A percentile compares a stretch with the other conserved stretches of the same genome.
Conservation (phyloP, 2,113 vertebrate species). For the Pseudorectes ferrugineus region DNA sequence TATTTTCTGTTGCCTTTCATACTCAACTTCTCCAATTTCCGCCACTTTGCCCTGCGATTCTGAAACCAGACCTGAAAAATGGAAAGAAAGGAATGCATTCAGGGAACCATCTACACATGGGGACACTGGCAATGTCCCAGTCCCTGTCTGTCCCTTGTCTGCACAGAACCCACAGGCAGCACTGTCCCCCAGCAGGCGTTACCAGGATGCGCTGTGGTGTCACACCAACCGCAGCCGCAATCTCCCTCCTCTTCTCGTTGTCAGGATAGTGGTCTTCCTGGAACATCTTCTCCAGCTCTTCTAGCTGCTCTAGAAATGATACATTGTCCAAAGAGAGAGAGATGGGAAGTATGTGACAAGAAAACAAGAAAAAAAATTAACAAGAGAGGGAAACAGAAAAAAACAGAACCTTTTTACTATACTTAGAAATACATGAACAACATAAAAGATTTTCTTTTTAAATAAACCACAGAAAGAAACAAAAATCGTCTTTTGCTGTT, state of each 20-base stretch:
- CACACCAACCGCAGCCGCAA: constrained; percentile 85
- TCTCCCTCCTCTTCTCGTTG: constrained; percentile 84
- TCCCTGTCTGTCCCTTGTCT: background rate
- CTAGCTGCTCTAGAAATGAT: constrained; percentile 83
- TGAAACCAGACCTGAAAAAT: constrained; percentile 93
- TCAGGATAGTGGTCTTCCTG: constrained; percentile 94
- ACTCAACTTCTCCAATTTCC: constrained; percentile 75
- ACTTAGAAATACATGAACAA: background rate
- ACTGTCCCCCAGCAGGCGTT: background rate
- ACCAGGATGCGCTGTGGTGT: constrained; percentile 93
- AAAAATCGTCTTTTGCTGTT: background rate
- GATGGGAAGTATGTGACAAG: background rate
- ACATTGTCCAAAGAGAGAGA: background rate
- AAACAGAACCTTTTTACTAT: background rate
- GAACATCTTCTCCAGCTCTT: constrained; percentile 85
- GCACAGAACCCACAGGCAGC: background rate
- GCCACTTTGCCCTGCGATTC: constrained; percentile 94
- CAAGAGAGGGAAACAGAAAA: background rate
- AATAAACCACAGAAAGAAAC: background rate
- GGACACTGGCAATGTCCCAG: background rate
- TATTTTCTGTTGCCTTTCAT: constrained; percentile 58
- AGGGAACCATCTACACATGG: background rate
- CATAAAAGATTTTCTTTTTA: background rate
- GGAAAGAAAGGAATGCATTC: background rate
- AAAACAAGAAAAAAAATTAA: background rate